phyloP scores from a whole-genome alignment of 1,140 invertebrate genomes.

The Drosophila varians region DNA sequence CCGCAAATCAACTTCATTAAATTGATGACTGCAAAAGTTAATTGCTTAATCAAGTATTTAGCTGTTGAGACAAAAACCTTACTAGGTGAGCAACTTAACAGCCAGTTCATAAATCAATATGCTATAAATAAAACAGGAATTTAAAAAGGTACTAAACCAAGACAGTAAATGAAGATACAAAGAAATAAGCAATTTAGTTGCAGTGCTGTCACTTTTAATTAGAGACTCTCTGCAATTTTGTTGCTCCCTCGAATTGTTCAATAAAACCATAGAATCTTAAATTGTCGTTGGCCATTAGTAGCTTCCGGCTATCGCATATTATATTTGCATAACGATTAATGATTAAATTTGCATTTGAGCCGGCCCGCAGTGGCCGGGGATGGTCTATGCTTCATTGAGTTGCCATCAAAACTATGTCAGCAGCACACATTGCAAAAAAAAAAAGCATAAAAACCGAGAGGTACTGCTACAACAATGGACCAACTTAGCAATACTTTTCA shows the following conservation, averaged over 20 bases:
- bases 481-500: constrained; percentile 62
- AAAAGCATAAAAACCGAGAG: constrained; percentile 44
- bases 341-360: constrained; percentile 29
- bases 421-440: constrained; percentile 70
- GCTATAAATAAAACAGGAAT: not conserved
- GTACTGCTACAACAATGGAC: constrained; percentile 39
- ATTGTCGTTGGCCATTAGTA: constrained; percentile 9
- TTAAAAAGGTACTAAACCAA: not conserved
- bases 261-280: constrained; percentile 54
- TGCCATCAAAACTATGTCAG: constrained; percentile 63
- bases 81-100: not conserved
- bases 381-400: constrained; percentile 43
- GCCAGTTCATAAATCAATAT: no score
- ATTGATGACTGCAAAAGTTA: no score
- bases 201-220: not conserved
- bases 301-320: constrained; percentile 46
- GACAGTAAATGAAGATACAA: not conserved
- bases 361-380: not conserved
- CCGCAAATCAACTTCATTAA: no score
- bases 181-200: not conserved
- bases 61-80: no score
- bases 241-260: constrained; percentile 27
- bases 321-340: constrained; percentile 46
- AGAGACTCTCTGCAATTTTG: not conserved
- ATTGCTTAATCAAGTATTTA: no score